Percentiles rank a stretch among this genome's conserved stretches.
These are phyloP conservation scores for Calidris pugnax DNA, from an alignment of 2,113 vertebrate genomes.

Conservation along the genomic window DNA sequence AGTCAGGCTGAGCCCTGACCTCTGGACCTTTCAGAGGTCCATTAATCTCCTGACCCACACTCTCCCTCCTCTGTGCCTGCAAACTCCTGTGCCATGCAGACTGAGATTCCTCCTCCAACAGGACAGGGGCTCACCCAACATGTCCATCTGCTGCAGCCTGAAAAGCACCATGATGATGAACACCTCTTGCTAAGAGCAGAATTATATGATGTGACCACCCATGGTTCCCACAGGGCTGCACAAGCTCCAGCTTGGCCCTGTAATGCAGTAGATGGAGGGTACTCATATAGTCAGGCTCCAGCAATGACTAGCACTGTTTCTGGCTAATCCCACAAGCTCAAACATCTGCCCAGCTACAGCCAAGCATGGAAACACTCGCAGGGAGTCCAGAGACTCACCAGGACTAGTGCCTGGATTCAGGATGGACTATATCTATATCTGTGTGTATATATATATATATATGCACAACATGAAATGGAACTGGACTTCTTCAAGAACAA, in stretches of 20 bases:
- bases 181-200: neutral
- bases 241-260: neutral
- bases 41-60: neutral
- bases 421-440: neutral
- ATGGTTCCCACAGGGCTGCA: neutral
- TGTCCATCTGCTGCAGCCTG: neutral
- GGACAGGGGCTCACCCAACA: neutral
- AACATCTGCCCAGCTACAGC: neutral
- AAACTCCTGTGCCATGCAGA: neutral
- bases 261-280: neutral
- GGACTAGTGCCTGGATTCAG: neutral
- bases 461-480: neutral
- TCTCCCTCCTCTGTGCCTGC: neutral
- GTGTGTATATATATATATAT: accelerated
- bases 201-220: accelerated
- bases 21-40: neutral
- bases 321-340: neutral
- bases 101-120: neutral
- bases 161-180: neutral
- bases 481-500: neutral
- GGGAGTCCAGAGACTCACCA: neutral
- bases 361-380: neutral
- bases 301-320: neutral
- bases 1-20: neutral
- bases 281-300: accelerated